Base-by-base conservation (phyloP, 2,113 vertebrate genomes). In the Lampris megalopsis region DNA sequence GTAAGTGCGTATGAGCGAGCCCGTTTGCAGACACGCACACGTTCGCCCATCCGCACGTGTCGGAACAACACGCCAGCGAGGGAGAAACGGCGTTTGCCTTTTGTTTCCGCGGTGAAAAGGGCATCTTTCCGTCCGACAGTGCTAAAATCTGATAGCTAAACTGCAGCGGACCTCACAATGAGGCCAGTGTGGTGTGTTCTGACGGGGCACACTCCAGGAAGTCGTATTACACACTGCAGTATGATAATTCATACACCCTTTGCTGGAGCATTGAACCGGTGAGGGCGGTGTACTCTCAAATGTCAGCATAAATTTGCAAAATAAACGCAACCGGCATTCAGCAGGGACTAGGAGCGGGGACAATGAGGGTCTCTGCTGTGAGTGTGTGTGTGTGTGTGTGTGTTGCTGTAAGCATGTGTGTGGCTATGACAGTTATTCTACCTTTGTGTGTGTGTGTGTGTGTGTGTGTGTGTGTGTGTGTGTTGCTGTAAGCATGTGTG, bases 241-340 rank as follows among this genome's bases (percentile, higher is more conserved):
- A 93, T 92, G 89, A 92, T 94, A 94, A 94, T 94, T 91, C 91
- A 86, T 81, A 89, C 91, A 89, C 85, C 91, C 93, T 87, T 89
- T 85, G 88, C 91, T 90, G 88, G 87, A 91, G 90, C 87, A 79
- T 86, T 87, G 89, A 92, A 91, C 88, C 84, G 89, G 89, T 93
- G 87, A 89, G 88, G 91, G 92, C 88, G 92, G 88, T 86, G 88
- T 86, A 84, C 88, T 94, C 91, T 91, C 88, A 93, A 95, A 94
- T 95, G 94, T 94, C 93, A 94, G 94, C 92, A 94, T 95, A 93
- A 92, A 94, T 95, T 95, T 94, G 93, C 93, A 92, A 94, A 94
- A 93, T 93, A 92, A 94, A 93, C 84, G 83, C 84, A 88, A 83
- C 68, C 82, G 74, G 86, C 86, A 88, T 91, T 92, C 88, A 92